A percentile compares a stretch with the other conserved stretches of the same genome.
Evolutionary conservation across 1,140 invertebrate species (phyloP).

Genomic region (Pararge aegeria): DNA sequence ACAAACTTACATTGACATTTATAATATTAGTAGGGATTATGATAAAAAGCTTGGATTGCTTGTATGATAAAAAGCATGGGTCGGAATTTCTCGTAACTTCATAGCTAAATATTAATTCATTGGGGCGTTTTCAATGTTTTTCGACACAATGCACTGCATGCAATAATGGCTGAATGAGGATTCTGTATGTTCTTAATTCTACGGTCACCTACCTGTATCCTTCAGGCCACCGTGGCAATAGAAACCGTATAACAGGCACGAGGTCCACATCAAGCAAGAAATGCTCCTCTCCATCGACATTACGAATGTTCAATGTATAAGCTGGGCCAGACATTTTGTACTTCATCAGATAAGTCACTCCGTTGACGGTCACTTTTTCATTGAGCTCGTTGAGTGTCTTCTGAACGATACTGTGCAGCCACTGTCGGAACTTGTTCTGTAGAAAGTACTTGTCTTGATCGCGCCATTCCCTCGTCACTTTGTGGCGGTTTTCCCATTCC

Average conservation of each 20-base stretch:
- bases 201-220: constrained; percentile 46
- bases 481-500: constrained; percentile 58
- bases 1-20: too few species aligned
- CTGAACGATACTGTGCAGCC: constrained; percentile 64
- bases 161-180: too few species aligned
- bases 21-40: too few species aligned
- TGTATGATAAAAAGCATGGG: too few species aligned
- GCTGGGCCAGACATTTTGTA: constrained; percentile 72
- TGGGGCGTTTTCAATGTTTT: too few species aligned
- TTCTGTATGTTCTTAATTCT: too few species aligned
- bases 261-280: constrained; percentile 69
- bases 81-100: too few species aligned
- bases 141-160: too few species aligned
- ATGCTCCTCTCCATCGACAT: constrained; percentile 25
- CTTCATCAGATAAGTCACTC: constrained; percentile 48
- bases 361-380: constrained; percentile 41
- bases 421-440: constrained; percentile 67
- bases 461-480: constrained; percentile 57
- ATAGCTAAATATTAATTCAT: too few species aligned
- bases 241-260: constrained; percentile 73
- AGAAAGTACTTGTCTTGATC: constrained; percentile 57
- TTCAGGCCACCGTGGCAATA: constrained; percentile 43
- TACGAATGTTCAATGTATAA: constrained; percentile 62
- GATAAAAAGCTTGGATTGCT: too few species aligned
- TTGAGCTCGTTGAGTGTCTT: constrained; percentile 47